Evolutionary conservation across 2,113 vertebrate genomes (phyloP), one percentile per base, ranked within the genome.

Genomic region (Sturnira hondurensis): DNA sequence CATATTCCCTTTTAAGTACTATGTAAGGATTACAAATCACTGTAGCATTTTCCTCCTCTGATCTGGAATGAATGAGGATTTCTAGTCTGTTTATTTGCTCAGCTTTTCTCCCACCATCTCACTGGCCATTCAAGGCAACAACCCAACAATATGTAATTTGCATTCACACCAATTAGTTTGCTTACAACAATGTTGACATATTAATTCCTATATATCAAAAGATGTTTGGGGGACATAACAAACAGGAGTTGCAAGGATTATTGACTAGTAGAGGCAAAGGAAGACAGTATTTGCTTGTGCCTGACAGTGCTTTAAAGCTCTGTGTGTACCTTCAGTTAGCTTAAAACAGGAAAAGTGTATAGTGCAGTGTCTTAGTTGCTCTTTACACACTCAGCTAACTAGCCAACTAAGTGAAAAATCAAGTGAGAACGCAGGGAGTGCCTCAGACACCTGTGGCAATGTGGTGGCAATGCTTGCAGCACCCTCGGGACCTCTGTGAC

Each of bases 251-350:
- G 15, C 41, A 84, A 67, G 26, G 36, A 71, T 89, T 83, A 26
- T 68, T 81, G 36, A 61, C 22, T 16, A 67, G 52, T 82, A 65
- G 15, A n/a, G 16, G 38, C 38, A 71, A 76, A 52, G 41, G 65
- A 92, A 92, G 52, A 95, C 93, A 91, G 95, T 93, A 89, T 77
- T 97, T 97, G 86, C 89, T 90, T 45, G 28, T 80, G 50, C 24
- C 82, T 56, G 73, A 96, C 89, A 96, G 93, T 95, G 81, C 76
- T 89, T 70, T 96, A 76, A 96, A 97, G 76, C 94, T 98, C 82
- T 97, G 41, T 41, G 28, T 91, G 45, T 67, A 54, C 95, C 94
- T 97, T 98, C 96, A 85, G 28, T 96, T 97, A 95, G 87, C 71
- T 85, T 89, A 94, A 71, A 7, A 24, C 76, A 97, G 50, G 13